These are phyloP conservation scores for Polyommatus iphigenia DNA, from an alignment of 2,888 invertebrate species.

Conservation along the genomic window DNA sequence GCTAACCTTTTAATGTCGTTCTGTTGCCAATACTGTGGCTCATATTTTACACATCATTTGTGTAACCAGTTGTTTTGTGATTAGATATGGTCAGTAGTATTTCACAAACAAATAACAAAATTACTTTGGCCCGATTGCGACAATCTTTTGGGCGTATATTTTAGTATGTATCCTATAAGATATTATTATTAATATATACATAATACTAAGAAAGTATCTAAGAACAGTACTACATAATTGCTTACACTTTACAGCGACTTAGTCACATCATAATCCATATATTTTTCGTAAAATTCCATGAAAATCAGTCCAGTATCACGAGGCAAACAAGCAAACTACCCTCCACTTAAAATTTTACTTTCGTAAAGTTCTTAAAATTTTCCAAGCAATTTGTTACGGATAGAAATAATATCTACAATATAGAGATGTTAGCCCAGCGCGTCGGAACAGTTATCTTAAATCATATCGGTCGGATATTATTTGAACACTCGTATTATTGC, in stretches of 20 bases:
- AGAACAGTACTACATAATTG: too few relatives aligned
- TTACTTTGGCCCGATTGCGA: background rate
- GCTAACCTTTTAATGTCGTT: background rate
- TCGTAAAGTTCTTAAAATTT: background rate
- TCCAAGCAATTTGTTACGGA: background rate
- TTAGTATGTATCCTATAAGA: background rate
- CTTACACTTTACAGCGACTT: too few relatives aligned
- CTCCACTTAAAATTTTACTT: too few relatives aligned
- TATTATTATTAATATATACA: too few relatives aligned
- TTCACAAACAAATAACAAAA: background rate
- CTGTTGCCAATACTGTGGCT: background rate
- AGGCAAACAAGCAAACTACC: too few relatives aligned
- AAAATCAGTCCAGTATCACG: too few relatives aligned
- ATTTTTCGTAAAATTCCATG: too few relatives aligned
- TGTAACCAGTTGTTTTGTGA: background rate
- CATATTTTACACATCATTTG: constrained; percentile 1
- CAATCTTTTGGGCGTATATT: background rate
- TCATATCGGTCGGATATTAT: constrained; percentile 9
- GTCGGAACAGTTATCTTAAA: constrained; percentile 5
- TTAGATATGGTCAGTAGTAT: constrained; percentile 5
- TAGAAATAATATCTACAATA: background rate
- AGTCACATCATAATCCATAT: too few relatives aligned
- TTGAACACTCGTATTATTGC: constrained; percentile 2
- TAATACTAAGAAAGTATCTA: background rate
- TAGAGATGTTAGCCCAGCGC: background rate